Evolutionary conservation across 2,113 vertebrate genomes (phyloP).

Genomic region (Peromyscus leucopus): DNA sequence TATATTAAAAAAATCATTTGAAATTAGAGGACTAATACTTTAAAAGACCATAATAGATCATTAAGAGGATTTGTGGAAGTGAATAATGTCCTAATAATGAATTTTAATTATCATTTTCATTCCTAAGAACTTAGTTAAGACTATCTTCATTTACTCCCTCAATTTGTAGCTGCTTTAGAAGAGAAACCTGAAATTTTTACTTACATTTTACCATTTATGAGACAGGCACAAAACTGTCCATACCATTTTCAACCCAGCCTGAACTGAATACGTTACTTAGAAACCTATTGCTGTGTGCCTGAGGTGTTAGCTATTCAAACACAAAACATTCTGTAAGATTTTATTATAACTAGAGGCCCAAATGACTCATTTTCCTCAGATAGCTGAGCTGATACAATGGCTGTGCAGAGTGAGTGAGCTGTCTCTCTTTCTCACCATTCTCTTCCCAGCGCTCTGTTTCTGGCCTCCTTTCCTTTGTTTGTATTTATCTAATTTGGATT

Average conservation of each 20-base stretch:
- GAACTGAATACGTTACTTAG: constrained; percentile 47
- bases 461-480: constrained; percentile 55
- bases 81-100: constrained; percentile 57
- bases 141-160: constrained; percentile 52
- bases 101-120: constrained; percentile 57
- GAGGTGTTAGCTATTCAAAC: constrained; percentile 59
- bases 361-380: constrained; percentile 63
- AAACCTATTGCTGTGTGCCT: constrained; percentile 46
- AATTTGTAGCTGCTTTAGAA: constrained; percentile 48
- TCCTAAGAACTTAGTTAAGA: constrained; percentile 59
- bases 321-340: constrained; percentile 52
- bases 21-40: constrained; percentile 65
- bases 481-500: constrained; percentile 72
- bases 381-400: constrained; percentile 50
- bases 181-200: constrained; percentile 35
- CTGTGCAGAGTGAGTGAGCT: constrained; percentile 40
- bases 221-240: neutral
- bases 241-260: neutral
- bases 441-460: constrained; percentile 12
- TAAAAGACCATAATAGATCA: constrained; percentile 42
- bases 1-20: constrained; percentile 55
- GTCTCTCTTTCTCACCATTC: constrained; percentile 24
- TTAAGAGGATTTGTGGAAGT: constrained; percentile 34
- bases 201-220: constrained; percentile 55
- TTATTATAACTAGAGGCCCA: constrained; percentile 25